Base-by-base conservation (phyloP, 2,797 vertebrate genomes). In the Urocyon cinereoargenteus region DNA sequence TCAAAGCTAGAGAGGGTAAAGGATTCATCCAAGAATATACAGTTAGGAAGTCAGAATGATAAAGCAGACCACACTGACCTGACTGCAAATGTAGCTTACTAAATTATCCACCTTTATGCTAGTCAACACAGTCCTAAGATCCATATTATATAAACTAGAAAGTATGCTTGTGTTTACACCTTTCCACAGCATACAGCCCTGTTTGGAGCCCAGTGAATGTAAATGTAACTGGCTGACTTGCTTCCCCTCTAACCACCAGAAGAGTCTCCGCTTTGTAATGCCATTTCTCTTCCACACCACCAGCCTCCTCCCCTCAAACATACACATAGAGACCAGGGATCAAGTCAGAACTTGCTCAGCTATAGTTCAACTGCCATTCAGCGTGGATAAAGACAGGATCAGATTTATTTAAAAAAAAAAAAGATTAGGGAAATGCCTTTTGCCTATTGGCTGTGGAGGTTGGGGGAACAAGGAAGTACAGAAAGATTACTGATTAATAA, bases 111-210 rank as follows among this genome's bases (percentile, higher is more conserved):
- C 11, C 53, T 81, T 81, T 68, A 75, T 62, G 55, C 86, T 87
- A 66, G 94, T 92, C 68, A 93, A 26, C 26, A 90, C 7, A 91
- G 34, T 89, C 59, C 19, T 89, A 89, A 89, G 9, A 91, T 40
- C 36, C 36, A 86, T 89, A 31, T 28, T 51, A 36, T 83, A 72
- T 90, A 9, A 82, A 61, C 26, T 28, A 66, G 53, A 9, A 86
- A 95, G 86, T 91, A 89, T 78, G 34, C 3, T 55, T 77, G 18
- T 6, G 51, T 86, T 96, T 83, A 51, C 55, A 73, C 79, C 57
- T 84, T 91, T 91, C 45, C 4, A 84, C 3, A 31, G 51, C 21
- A 66, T 45, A 31, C 24, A 90, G 15, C 16, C 78, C 16, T 13
- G n/a, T 83, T 83, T 86, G 40, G n/a, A 26, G 51, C 31, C 28